Percentiles rank a stretch among this genome's conserved stretches.
Conservation (phyloP, 2,797 vertebrate genomes). For the Coranthus polyacanthus region DNA sequence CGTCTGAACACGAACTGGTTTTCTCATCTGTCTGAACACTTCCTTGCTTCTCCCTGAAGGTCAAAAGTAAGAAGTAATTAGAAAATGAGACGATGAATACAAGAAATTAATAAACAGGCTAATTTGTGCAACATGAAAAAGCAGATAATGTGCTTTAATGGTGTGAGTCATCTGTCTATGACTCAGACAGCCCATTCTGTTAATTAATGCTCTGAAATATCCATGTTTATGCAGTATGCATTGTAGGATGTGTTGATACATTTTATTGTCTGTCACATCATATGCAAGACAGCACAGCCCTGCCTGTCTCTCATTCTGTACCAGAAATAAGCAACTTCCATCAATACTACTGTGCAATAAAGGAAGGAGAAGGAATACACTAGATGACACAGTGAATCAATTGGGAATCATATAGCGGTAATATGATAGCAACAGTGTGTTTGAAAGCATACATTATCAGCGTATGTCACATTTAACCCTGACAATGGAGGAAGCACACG, state of each 20-base stretch:
- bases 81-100: slow-evolving; percentile 33
- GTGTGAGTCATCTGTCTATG: slow-evolving; percentile 56
- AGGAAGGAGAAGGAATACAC: not conserved
- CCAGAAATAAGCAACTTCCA: not conserved
- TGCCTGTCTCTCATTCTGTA: not conserved
- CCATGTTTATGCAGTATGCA: slow-evolving; percentile 39
- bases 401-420: slow-evolving; percentile 7
- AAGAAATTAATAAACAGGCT: slow-evolving; percentile 55
- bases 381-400: slow-evolving; percentile 1
- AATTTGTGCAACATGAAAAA: slow-evolving; percentile 58
- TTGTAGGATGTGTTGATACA: slow-evolving; percentile 30
- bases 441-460: not conserved
- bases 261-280: slow-evolving; percentile 47
- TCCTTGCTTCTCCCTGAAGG: slow-evolving; percentile 29
- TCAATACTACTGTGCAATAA: not conserved
- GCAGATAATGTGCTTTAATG: slow-evolving; percentile 54
- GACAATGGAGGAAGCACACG: not conserved
- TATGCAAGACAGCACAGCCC: too few relatives aligned
- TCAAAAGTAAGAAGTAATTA: slow-evolving; percentile 61
- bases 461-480: not conserved
- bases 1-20: not conserved
- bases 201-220: slow-evolving; percentile 63
- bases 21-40: slow-evolving; percentile 8
- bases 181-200: slow-evolving; percentile 54
- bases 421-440: not conserved